Base-by-base conservation (phyloP, 1,140 invertebrate species). In the Drosophila sp. region DNA sequence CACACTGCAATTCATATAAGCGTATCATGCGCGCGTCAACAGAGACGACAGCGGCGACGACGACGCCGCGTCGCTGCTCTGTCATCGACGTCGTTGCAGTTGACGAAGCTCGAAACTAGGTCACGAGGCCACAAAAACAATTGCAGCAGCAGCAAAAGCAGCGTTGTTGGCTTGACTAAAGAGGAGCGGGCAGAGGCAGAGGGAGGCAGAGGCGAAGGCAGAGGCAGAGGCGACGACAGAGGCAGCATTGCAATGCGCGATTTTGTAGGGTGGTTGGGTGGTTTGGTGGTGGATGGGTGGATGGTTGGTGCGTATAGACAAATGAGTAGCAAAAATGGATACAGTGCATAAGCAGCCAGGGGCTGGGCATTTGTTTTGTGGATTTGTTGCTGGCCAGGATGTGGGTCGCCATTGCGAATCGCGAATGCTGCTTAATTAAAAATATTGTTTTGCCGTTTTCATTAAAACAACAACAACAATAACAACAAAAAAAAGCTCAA, bases 121-220 rank as follows among this genome's bases (percentile, higher is more conserved):
- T 90, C 89, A 90, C 80, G 82, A 89, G 89, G 89, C 89, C 89
- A 90, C 89, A 90, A 89, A 83, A 90, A 90, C 80, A 90, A 90
- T 90, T 90, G 82, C 76, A 89, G 53, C 69, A 59, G 38, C 46
- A 16, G 11, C 16, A 18, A 77, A 72, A 82, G 51, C 69, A 34
- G 56, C 64, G 63, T 32, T 58, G 66, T 43, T 50, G 59, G 25
- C 51, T 36, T 16, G 14, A 32, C 36, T 46, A 13, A 11, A 7
- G 11, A 0, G 2, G n/a, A 34, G 43, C 50, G 58, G 46, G 8
- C 21, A 27, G 62, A 25, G 43, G 13, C 4, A 46, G 54, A 29
- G n/a, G 64, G 4, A 51, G 34, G n/a, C n/a, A 7, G 11, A 0
- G 2, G n/a, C 32, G 43, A 50, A 53, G 46, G 8, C 21, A 27